Evolutionary conservation across 1,140 invertebrate genomes (phyloP).

Genomic region (Ditylenchus dipsaci): DNA sequence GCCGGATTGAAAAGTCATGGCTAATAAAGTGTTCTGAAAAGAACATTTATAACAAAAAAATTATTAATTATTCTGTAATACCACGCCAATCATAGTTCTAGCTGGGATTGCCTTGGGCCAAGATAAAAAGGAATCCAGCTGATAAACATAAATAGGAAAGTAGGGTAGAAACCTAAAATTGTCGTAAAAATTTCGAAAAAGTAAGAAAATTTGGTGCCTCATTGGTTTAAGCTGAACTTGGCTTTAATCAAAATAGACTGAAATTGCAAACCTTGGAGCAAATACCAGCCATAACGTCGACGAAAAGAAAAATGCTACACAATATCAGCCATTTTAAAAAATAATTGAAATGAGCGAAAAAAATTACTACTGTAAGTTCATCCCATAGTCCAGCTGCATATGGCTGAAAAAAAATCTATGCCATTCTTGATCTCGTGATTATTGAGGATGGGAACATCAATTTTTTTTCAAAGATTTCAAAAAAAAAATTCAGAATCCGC

Average conservation of each 20-base stretch:
- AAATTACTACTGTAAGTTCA: slow-evolving; percentile 47
- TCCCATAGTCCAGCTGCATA: slow-evolving; percentile 56
- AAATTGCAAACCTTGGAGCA: slow-evolving; percentile 50
- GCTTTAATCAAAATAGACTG: too few species aligned
- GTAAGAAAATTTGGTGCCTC: too few species aligned
- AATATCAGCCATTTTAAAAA: too few species aligned
- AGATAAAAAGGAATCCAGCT: slow-evolving; percentile 58
- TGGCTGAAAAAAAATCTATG: slow-evolving; percentile 40
- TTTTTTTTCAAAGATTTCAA: too few species aligned
- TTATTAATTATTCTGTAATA: background rate
- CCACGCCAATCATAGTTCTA: slow-evolving; percentile 55
- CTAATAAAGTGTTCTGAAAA: slow-evolving; percentile 51
- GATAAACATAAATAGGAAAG: slow-evolving; percentile 52
- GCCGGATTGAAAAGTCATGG: slow-evolving; percentile 57
- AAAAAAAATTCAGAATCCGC: too few species aligned
- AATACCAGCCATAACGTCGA: slow-evolving; percentile 57
- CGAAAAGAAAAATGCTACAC: slow-evolving; percentile 44
- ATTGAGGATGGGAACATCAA: too few species aligned
- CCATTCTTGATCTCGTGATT: too few species aligned
- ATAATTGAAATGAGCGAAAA: background rate
- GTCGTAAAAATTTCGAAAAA: background rate
- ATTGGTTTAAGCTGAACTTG: too few species aligned
- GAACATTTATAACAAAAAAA: background rate
- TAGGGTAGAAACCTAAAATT: slow-evolving; percentile 43
- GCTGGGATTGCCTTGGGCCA: slow-evolving; percentile 57